Conservation (phyloP, 1,140 invertebrate genomes). For the Heliconius hewitsoni region DNA sequence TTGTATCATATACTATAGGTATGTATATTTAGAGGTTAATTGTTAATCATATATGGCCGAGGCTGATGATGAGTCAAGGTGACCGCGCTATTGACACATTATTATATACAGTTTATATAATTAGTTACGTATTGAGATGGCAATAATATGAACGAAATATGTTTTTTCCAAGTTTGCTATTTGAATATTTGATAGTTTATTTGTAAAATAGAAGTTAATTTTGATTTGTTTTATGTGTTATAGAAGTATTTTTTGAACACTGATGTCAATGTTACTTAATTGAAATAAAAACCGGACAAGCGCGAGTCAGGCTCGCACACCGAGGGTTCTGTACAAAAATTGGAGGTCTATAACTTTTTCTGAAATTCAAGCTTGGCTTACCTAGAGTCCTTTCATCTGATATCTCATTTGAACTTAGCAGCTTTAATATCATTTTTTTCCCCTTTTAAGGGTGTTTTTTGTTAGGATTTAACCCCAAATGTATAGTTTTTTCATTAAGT, state of each 20-base stretch:
- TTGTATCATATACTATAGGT: background rate
- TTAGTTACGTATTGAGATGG: background rate
- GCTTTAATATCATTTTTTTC: no score
- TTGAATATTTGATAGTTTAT: background rate
- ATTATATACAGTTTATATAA: constrained; percentile 6
- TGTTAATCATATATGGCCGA: constrained; percentile 11
- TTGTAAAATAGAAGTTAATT: background rate
- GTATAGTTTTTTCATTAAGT: no score
- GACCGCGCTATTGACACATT: constrained; percentile 20
- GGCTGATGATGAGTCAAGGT: constrained; percentile 27
- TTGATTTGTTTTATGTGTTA: background rate
- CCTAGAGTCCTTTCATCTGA: no score
- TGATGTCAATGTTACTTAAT: background rate
- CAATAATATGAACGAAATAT: background rate
- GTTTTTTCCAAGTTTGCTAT: background rate
- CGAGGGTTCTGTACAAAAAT: no score
- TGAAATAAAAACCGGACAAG: background rate
- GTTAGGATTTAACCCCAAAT: no score
- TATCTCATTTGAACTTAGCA: no score
- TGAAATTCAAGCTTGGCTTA: background rate
- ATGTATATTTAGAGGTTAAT: constrained; percentile 13
- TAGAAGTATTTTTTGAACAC: background rate
- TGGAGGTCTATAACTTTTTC: background rate
- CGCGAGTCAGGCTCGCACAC: no score
- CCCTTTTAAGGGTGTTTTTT: no score